phyloP scores from a whole-genome alignment of 30 jellyfish, hydroid and myxozoan species.

The Rhopilema esculentum region DNA sequence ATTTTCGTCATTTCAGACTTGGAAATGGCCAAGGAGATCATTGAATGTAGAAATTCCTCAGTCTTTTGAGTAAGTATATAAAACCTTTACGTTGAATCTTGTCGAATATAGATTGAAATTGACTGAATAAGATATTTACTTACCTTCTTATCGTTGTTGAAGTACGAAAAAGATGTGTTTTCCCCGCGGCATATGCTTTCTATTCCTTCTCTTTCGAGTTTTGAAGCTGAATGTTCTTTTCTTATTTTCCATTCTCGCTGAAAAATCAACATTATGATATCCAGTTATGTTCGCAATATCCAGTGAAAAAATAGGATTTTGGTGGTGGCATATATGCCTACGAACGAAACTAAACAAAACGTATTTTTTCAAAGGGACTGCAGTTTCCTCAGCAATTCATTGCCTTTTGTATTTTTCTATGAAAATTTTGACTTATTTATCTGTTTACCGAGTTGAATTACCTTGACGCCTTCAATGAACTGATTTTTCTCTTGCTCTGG shows the following conservation, averaged over 20 bases:
- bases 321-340: not conserved
- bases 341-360: not conserved
- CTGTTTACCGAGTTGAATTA: not conserved
- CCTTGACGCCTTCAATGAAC: constrained; percentile 82
- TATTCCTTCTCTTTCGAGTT: constrained; percentile 56
- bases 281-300: too few relatives aligned
- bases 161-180: constrained; percentile 47
- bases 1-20: too few relatives aligned
- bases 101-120: not conserved
- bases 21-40: too few relatives aligned
- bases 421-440: not conserved
- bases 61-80: too few relatives aligned
- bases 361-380: not conserved
- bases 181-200: constrained; percentile 17
- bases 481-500: constrained; percentile 85
- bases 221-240: constrained; percentile 65
- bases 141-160: constrained; percentile 81
- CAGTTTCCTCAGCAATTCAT: not conserved
- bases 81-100: too few relatives aligned
- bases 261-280: not conserved
- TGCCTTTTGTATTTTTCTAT: not conserved
- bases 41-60: too few relatives aligned
- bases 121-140: not conserved
- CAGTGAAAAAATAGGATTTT: not conserved
- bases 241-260: constrained; percentile 80